Evolutionary conservation across 2,797 vertebrate species (phyloP).

Genomic region (Catostomus latipinnis): DNA sequence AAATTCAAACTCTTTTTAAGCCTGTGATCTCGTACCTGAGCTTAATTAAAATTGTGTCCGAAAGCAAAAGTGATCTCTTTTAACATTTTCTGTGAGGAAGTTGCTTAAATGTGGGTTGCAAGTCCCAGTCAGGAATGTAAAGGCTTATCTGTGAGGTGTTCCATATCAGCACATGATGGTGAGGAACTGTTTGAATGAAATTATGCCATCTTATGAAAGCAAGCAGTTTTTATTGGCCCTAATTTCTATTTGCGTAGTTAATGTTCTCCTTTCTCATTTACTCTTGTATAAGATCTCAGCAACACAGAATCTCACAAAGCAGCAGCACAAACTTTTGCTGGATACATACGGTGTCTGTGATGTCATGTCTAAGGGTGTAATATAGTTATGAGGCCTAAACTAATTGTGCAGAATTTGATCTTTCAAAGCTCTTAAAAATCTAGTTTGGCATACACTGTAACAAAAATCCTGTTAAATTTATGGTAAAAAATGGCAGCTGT

Average conservation of each 20-base stretch:
- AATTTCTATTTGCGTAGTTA: constrained; percentile 18
- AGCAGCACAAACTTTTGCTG: neutral
- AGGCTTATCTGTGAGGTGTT: constrained; percentile 20
- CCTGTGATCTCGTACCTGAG: neutral
- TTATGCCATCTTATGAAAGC: constrained; percentile 1
- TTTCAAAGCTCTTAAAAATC: too few relatives aligned
- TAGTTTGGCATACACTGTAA: too few relatives aligned
- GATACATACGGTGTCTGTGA: neutral
- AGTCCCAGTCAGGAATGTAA: neutral
- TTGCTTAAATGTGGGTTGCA: neutral
- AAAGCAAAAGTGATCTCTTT: neutral
- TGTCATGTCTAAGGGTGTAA: neutral
- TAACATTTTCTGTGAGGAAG: neutral
- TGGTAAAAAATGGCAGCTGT: too few relatives aligned
- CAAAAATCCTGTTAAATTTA: too few relatives aligned
- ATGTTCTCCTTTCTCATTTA: neutral
- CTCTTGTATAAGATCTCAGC: constrained; percentile 10
- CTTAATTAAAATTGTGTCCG: neutral
- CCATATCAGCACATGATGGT: neutral
- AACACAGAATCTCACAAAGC: constrained; percentile 8
- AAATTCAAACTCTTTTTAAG: too few relatives aligned
- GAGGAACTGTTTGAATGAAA: constrained; percentile 19
- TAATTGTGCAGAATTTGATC: too few relatives aligned
- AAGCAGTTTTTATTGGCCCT: constrained; percentile 19
- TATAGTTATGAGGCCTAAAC: neutral